phyloP scores from a whole-genome alignment of 2,888 invertebrate species.

The Xylota sylvarum region DNA sequence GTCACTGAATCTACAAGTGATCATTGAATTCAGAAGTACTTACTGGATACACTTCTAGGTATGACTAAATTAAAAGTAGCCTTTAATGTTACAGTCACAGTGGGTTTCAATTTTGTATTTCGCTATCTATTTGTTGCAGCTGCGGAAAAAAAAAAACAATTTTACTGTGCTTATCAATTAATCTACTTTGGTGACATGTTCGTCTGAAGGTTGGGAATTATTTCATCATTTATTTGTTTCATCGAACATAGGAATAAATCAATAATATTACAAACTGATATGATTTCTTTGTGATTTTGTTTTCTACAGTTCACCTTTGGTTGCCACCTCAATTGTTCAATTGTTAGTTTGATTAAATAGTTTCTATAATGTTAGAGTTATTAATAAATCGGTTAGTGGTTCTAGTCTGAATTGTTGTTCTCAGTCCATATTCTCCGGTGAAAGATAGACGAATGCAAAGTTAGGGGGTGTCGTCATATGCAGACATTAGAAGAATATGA shows the following conservation, averaged over 20 bases:
- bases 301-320: neutral
- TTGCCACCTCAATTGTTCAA: constrained; percentile 2
- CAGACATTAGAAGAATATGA: too few species aligned
- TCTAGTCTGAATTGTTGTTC: too few species aligned
- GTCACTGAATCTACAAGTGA: constrained; percentile 10
- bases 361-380: too few species aligned
- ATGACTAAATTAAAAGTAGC: constrained; percentile 10
- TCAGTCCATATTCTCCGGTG: too few species aligned
- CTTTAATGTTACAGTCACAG: neutral
- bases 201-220: constrained; percentile 14
- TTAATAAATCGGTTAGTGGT: too few species aligned
- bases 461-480: too few species aligned
- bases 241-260: constrained; percentile 23
- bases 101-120: constrained; percentile 14
- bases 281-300: neutral
- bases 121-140: constrained; percentile 31
- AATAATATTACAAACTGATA: constrained; percentile 27
- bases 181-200: constrained; percentile 46
- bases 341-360: too few species aligned
- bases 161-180: constrained; percentile 40
- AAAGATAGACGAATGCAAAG: too few species aligned
- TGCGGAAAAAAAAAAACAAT: neutral
- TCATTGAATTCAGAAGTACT: constrained; percentile 8
- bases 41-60: constrained; percentile 29
- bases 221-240: constrained; percentile 17